Conservation (phyloP, 2,888 invertebrate species). For the Rhyacophila evoluta region DNA sequence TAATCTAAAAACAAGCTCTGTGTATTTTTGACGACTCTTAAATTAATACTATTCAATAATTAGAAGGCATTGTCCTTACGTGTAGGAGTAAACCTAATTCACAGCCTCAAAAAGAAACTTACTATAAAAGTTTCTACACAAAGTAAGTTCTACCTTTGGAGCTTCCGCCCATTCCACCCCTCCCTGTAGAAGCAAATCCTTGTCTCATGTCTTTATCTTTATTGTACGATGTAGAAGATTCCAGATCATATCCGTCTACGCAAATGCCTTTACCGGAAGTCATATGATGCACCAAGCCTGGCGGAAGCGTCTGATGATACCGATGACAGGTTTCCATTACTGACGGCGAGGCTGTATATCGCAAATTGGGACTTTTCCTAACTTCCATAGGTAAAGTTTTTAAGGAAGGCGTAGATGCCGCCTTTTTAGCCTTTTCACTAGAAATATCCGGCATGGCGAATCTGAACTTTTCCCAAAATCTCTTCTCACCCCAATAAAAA, state of each 20-base stretch:
- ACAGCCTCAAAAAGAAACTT: slow-evolving; percentile 46
- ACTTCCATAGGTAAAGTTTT: slow-evolving; percentile 58
- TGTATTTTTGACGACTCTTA: slow-evolving; percentile 1
- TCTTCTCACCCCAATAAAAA: slow-evolving; percentile 83
- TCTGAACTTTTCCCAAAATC: slow-evolving; percentile 91
- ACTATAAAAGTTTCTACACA: slow-evolving; percentile 40
- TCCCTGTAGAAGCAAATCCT: slow-evolving; percentile 75
- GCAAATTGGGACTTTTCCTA: slow-evolving; percentile 64
- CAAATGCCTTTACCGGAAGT: slow-evolving; percentile 63
- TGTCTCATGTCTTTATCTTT: slow-evolving; percentile 76
- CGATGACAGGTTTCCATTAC: slow-evolving; percentile 69
- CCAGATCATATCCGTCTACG: slow-evolving; percentile 71
- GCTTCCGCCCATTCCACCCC: slow-evolving; percentile 64
- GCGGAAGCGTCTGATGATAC: slow-evolving; percentile 63
- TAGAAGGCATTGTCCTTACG: slow-evolving; percentile 52
- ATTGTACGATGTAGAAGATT: slow-evolving; percentile 74
- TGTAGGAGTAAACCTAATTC: slow-evolving; percentile 50
- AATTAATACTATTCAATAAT: slow-evolving; percentile 13
- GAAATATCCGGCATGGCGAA: slow-evolving; percentile 83
- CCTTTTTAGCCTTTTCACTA: slow-evolving; percentile 73
- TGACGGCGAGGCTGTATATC: slow-evolving; percentile 81
- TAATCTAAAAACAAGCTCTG: slow-evolving; percentile 30
- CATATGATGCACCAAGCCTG: slow-evolving; percentile 63
- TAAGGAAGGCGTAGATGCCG: slow-evolving; percentile 71
- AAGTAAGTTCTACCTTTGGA: slow-evolving; percentile 49